Base-by-base conservation (phyloP, 1,140 invertebrate genomes). In the Vanessa atalanta region DNA sequence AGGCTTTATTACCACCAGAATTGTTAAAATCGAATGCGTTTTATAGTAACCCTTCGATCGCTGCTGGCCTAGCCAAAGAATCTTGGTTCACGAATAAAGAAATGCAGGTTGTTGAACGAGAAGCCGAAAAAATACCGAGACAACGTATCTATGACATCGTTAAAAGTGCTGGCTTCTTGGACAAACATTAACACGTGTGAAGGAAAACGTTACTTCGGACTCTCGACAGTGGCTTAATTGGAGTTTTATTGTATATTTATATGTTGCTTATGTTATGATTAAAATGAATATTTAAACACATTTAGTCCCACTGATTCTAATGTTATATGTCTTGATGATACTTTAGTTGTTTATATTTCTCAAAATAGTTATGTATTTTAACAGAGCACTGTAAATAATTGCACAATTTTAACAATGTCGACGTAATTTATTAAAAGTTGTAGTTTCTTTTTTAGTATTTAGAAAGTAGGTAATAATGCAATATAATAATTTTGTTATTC, bases 91-190 rank as follows among this genome's bases (percentile, higher is more conserved):
- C 94, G 0, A 93, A 95, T 65, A 96, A 96, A 82, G 96, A 97
- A 87, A 95, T 94, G 88, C 95, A 95, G 64, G 96, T 97, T 3
- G 93, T 95, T 47, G 93, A 97, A 81, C 93, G 96, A 6, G 96
- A 97, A 82, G 95, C 96, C 0, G 96, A 97, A 73, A 95, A 96
- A 86, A 97, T 97, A 77, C 95, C 96, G 0, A 93, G 96, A 23
- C 94, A 95, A 75, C 95, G 95, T 81, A 96, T 97, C 68, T 96
- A 94, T 76, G 94, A 95, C 74, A 94, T 97, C 67, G 94, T 97
- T 14, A 95, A 95, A 79, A 95, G 94, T 77, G 96, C 96, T 50
- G 96, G 96, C 55, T 94, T 95, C 78, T 86, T 93, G 70, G 88
- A 92, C 70, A 73, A 71, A n/a, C 83, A 89, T 78, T 88, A 80